A percentile compares a stretch with the other conserved stretches of the same genome.
Conservation (phyloP, 53 echinoderm and acorn worm species). For the Patiria pectinifera region DNA sequence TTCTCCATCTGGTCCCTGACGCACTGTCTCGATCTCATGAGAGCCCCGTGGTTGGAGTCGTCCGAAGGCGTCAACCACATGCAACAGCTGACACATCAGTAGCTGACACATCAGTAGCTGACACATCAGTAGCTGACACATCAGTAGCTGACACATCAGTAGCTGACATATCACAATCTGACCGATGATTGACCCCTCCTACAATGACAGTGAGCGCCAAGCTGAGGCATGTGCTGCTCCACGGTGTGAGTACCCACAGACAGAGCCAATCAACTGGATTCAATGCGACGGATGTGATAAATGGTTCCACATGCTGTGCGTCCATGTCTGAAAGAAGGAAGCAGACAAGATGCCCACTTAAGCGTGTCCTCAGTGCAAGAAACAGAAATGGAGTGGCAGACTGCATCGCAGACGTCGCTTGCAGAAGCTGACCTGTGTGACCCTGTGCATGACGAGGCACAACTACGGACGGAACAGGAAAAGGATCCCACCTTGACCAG, state of each 20-base stretch:
- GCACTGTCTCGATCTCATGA: slow-evolving; percentile 18
- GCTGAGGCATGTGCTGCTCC: background rate
- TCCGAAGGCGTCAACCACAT: background rate
- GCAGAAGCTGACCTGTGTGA: background rate
- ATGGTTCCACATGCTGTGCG: background rate
- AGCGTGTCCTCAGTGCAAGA: slow-evolving; percentile 8
- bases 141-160: too few relatives aligned
- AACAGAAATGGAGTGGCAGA: background rate
- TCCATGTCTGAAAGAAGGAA: background rate
- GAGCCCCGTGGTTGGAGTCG: background rate
- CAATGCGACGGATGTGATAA: background rate
- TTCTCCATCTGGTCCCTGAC: slow-evolving; percentile 34
- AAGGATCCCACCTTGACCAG: background rate
- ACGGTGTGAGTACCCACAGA: background rate
- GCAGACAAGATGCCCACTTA: background rate
- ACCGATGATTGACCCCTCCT: background rate
- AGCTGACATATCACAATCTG: background rate
- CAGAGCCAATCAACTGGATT: slow-evolving; percentile 39
- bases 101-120: background rate
- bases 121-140: background rate
- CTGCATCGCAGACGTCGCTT: background rate
- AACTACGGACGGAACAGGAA: background rate
- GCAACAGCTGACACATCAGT: background rate
- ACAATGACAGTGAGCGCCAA: background rate
- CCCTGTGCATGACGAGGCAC: background rate